Evolutionary conservation across 2,797 vertebrate genomes (phyloP).

Genomic region (Neomorphus geoffroyi): DNA sequence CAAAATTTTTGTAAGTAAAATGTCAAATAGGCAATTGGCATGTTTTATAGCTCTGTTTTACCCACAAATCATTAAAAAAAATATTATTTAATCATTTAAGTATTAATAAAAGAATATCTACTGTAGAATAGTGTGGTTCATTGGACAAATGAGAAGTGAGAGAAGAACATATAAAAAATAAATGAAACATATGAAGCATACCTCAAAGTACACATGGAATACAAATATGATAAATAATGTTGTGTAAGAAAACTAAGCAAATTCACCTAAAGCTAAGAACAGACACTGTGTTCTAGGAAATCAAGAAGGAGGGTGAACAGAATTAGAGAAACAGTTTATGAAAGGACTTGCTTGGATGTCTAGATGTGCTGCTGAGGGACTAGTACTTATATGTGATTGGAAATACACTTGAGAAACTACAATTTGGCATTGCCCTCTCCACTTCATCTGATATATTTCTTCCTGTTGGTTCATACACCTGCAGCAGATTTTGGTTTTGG

Average conservation of each 20-base stretch:
- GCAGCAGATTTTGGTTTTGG: background rate
- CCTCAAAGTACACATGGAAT: background rate
- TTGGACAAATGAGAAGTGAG: background rate
- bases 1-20: background rate
- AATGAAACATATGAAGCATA: background rate
- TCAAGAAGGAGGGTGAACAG: background rate
- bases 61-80: background rate
- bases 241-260: background rate
- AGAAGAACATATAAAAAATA: background rate
- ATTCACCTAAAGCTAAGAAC: background rate
- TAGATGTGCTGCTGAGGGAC: background rate
- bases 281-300: background rate
- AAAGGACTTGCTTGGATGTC: background rate
- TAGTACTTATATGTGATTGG: background rate
- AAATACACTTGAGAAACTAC: background rate
- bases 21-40: background rate
- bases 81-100: background rate
- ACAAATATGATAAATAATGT: background rate
- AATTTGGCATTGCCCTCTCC: background rate
- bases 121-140: background rate
- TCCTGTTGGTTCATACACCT: background rate
- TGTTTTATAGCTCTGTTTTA: background rate
- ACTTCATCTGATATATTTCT: background rate
- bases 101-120: background rate
- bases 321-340: background rate